Conservation (phyloP, 2,797 vertebrate genomes). For the Phrynocephalus vlangalii region DNA sequence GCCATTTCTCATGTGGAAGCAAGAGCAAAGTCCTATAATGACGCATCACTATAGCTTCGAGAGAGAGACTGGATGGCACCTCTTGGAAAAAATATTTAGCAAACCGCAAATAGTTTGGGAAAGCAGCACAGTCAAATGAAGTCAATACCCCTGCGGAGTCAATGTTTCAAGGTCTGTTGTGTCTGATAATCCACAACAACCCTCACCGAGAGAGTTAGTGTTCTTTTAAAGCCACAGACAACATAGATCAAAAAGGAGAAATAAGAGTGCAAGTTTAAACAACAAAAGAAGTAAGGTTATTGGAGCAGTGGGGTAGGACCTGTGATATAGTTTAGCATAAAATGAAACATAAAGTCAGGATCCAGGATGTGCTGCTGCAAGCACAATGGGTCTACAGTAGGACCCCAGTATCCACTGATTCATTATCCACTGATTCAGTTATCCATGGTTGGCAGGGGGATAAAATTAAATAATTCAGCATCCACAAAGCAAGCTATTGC, state of each 20-base stretch:
- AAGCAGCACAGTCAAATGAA: not conserved
- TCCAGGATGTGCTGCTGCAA: not conserved
- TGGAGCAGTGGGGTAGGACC: no score
- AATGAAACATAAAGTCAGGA: not conserved
- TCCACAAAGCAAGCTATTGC: no score
- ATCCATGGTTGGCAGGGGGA: no score
- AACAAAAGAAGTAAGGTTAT: no score
- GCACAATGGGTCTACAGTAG: no score
- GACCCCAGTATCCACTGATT: no score
- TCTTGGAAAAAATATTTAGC: conserved; percentile 26
- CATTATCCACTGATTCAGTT: no score
- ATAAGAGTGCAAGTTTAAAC: not conserved
- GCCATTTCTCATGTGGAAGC: not conserved
- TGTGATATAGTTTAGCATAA: not conserved
- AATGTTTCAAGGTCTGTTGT: not conserved
- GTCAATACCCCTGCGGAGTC: not conserved
- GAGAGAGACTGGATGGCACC: conserved; percentile 17
- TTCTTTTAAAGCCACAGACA: not conserved
- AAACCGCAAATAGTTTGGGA: conserved; percentile 25
- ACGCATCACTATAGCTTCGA: not conserved
- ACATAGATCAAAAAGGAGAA: not conserved
- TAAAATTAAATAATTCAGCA: no score
- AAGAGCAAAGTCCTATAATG: not conserved
- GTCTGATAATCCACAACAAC: no score
- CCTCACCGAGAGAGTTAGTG: not conserved